A percentile compares a stretch with the other conserved stretches of the same genome.
These are phyloP conservation scores for Epistrophe eligans DNA, from an alignment of 2,888 invertebrate species.

Conservation along the genomic window DNA sequence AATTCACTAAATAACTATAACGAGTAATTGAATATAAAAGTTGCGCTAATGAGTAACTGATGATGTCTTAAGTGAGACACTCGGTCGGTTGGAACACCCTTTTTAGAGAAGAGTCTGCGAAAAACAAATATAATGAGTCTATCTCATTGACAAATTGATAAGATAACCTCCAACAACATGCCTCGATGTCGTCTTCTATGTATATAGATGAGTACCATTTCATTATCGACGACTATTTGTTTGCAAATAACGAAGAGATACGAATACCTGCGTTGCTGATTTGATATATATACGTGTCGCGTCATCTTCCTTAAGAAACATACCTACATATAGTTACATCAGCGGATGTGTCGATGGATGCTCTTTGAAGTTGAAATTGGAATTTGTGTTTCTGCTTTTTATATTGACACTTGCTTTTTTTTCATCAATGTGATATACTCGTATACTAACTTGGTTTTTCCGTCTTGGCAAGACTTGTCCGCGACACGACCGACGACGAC, in stretches of 20 bases:
- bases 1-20: background rate
- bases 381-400: slow-evolving; percentile 37
- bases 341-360: slow-evolving; percentile 71
- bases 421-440: slow-evolving; percentile 4
- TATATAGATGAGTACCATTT: slow-evolving; percentile 34
- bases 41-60: slow-evolving; percentile 37
- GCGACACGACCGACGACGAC: background rate
- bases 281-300: slow-evolving; percentile 49
- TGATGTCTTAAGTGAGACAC: slow-evolving; percentile 7
- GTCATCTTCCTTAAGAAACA: slow-evolving; percentile 57
- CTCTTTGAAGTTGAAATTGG: slow-evolving; percentile 63
- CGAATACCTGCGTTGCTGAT: slow-evolving; percentile 59
- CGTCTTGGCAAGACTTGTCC: background rate
- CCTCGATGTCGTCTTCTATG: slow-evolving; percentile 38
- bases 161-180: slow-evolving; percentile 64
- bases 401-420: slow-evolving; percentile 44
- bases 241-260: slow-evolving; percentile 26
- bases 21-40: background rate
- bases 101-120: slow-evolving; percentile 61
- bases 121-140: slow-evolving; percentile 51
- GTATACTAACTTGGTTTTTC: background rate
- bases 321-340: background rate
- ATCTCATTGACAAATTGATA: slow-evolving; percentile 74
- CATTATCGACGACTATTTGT: slow-evolving; percentile 60
- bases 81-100: slow-evolving; percentile 26